A percentile compares a stretch with the other conserved stretches of the same genome.
phyloP scores from a whole-genome alignment of 2,888 invertebrate species.

The Caprella mutica region DNA sequence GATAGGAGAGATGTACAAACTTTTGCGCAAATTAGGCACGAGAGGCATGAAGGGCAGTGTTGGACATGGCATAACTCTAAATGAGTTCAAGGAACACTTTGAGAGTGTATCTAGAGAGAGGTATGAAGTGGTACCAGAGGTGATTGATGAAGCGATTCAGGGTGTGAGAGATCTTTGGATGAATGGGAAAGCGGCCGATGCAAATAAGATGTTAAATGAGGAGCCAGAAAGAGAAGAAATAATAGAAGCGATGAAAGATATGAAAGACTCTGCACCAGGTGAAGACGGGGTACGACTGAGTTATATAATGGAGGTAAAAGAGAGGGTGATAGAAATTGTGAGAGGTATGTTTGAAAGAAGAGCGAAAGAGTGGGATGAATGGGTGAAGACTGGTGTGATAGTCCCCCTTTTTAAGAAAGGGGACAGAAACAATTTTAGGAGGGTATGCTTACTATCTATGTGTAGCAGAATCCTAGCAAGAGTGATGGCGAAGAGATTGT shows the following conservation, averaged over 20 bases:
- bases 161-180: too few relatives aligned
- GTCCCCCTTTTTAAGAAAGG: neutral
- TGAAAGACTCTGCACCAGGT: neutral
- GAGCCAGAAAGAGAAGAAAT: neutral
- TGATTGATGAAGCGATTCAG: too few relatives aligned
- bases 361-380: neutral
- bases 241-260: neutral
- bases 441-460: neutral
- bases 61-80: too few relatives aligned
- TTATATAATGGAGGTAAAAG: too few relatives aligned
- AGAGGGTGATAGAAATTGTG: neutral
- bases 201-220: neutral
- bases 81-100: too few relatives aligned
- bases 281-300: neutral
- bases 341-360: neutral
- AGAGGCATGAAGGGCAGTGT: too few relatives aligned
- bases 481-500: neutral
- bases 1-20: too few relatives aligned
- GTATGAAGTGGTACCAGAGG: too few relatives aligned
- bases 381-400: neutral
- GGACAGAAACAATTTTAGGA: neutral
- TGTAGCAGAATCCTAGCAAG: neutral
- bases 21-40: too few relatives aligned
- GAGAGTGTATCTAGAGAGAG: too few relatives aligned
- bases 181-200: too few relatives aligned